These are phyloP conservation scores for Amia ocellicauda DNA, from an alignment of 2,113 vertebrate species.

Conservation along the genomic window DNA sequence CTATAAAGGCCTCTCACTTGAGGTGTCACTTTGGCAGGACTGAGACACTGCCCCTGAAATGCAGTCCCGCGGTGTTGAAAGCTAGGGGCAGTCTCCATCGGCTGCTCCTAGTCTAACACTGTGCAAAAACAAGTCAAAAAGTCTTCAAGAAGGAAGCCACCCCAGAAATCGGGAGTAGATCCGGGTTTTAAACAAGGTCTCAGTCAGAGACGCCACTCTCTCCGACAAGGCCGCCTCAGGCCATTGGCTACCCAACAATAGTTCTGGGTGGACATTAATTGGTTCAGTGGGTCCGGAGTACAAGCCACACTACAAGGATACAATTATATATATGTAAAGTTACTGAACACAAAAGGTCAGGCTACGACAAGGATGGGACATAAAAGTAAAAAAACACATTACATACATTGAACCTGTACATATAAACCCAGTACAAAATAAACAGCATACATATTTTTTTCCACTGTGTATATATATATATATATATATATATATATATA, in stretches of 20 bases:
- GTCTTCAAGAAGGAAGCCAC: too few relatives aligned
- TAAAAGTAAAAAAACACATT: conserved; percentile 33
- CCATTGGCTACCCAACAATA: too few relatives aligned
- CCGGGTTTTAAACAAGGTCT: too few relatives aligned
- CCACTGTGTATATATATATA: conserved; percentile 71
- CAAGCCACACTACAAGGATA: conserved; percentile 38
- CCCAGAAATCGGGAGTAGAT: too few relatives aligned
- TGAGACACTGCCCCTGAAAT: too few relatives aligned
- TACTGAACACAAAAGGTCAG: conserved; percentile 28
- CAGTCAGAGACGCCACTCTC: too few relatives aligned
- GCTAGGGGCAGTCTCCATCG: too few relatives aligned
- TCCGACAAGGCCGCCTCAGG: too few relatives aligned
- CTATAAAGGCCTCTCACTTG: conserved; percentile 39
- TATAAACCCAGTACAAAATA: conserved; percentile 82
- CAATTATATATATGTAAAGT: conserved; percentile 32
- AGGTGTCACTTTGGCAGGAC: not conserved
- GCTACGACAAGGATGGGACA: conserved; percentile 32
- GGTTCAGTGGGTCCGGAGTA: conserved; percentile 30
- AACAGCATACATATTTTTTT: conserved; percentile 73
- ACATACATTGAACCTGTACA: conserved; percentile 68
- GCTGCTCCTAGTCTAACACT: too few relatives aligned
- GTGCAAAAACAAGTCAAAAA: too few relatives aligned
- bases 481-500: conserved; percentile 76
- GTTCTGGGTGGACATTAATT: conserved; percentile 1
- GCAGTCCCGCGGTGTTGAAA: too few relatives aligned